These are phyloP conservation scores for Pelodytes ibericus DNA, from an alignment of 2,797 vertebrate species.

Conservation along the genomic window DNA sequence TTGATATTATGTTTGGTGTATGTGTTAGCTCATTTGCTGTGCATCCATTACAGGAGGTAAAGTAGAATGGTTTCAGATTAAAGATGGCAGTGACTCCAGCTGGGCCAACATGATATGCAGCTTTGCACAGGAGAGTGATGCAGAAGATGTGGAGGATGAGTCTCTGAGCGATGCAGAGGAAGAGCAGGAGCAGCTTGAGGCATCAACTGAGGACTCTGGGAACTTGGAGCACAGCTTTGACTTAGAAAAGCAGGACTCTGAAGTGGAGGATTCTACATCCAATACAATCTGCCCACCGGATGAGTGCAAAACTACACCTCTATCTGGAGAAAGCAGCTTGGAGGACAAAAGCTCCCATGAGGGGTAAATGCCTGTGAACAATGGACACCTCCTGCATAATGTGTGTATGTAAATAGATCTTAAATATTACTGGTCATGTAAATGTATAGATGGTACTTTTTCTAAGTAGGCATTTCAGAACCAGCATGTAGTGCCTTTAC, in stretches of 20 bases:
- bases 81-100: slow-evolving; percentile 72
- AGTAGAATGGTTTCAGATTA: slow-evolving; percentile 79
- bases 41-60: slow-evolving; percentile 61
- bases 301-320: neutral
- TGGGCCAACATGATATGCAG: slow-evolving; percentile 75
- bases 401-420: no score
- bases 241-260: slow-evolving; percentile 58
- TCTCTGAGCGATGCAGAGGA: slow-evolving; percentile 68
- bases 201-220: slow-evolving; percentile 53
- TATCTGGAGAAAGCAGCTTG: neutral
- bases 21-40: neutral
- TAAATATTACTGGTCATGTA: no score
- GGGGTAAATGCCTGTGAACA: no score
- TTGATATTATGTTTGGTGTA: neutral
- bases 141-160: slow-evolving; percentile 67
- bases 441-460: no score
- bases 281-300: neutral
- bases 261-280: slow-evolving; percentile 24
- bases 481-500: no score
- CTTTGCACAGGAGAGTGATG: slow-evolving; percentile 72
- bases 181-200: slow-evolving; percentile 63
- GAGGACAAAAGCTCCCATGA: neutral
- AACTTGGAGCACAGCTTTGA: slow-evolving; percentile 58
- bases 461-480: no score
- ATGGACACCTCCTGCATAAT: no score